Evolutionary conservation across 2,888 invertebrate genomes (phyloP).

Genomic region (Ferrisia virgata): DNA sequence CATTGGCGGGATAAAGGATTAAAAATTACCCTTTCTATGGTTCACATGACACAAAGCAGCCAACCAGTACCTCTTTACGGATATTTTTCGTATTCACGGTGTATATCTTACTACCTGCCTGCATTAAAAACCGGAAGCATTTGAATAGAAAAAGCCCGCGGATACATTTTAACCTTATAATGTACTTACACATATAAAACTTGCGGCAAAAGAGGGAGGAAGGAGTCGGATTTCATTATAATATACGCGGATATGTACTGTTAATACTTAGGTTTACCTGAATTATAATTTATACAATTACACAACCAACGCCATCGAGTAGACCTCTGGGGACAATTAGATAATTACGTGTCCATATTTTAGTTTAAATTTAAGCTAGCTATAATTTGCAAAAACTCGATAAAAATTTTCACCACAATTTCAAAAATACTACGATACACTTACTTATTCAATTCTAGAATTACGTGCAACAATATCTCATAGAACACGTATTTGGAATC

Average conservation of each 20-base stretch:
- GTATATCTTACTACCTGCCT: slow-evolving; percentile 7
- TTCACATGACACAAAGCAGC: slow-evolving; percentile 7
- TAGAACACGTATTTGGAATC: too few species aligned
- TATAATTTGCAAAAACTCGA: too few species aligned
- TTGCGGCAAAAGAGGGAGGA: neutral
- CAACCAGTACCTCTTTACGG: neutral
- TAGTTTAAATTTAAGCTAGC: too few species aligned
- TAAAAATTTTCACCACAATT: too few species aligned
- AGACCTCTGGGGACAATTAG: neutral
- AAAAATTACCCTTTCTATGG: slow-evolving; percentile 34
- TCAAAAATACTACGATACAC: too few species aligned
- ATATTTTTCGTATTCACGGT: neutral
- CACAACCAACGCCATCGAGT: too few species aligned
- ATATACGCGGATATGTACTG: neutral
- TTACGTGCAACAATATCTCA: too few species aligned
- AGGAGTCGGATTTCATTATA: neutral
- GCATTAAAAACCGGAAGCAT: slow-evolving; percentile 39
- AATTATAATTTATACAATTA: slow-evolving; percentile 15
- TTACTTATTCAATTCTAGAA: too few species aligned
- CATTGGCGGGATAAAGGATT: slow-evolving; percentile 42
- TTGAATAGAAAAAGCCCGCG: slow-evolving; percentile 29
- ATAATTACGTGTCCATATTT: neutral
- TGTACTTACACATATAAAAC: too few species aligned
- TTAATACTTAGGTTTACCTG: slow-evolving; percentile 5
- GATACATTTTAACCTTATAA: slow-evolving; percentile 25